These are phyloP conservation scores for Tetanocera ferruginea DNA, from an alignment of 2,888 invertebrate species.

Conservation along the genomic window DNA sequence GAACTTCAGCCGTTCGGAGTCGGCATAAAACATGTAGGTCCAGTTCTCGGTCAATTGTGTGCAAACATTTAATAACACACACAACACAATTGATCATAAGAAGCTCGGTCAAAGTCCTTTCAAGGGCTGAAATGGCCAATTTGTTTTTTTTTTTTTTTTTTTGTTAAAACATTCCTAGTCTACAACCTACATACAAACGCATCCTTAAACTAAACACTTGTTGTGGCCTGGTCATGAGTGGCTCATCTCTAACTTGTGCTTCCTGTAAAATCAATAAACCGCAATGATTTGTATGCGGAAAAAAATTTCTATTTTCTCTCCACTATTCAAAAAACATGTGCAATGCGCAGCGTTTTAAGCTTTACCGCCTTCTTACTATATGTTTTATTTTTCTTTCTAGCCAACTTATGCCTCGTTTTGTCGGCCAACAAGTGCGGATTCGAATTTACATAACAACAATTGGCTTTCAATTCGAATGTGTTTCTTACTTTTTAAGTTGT, in stretches of 20 bases:
- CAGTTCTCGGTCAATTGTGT: too few species aligned
- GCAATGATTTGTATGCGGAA: conserved; percentile 16
- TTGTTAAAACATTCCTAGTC: too few species aligned
- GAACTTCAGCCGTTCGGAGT: too few species aligned
- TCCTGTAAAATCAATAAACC: conserved; percentile 11
- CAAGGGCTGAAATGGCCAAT: too few species aligned
- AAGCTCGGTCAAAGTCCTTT: too few species aligned
- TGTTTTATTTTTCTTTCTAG: not conserved
- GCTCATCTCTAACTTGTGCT: not conserved
- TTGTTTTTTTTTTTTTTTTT: too few species aligned
- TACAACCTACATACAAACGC: too few species aligned
- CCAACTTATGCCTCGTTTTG: not conserved
- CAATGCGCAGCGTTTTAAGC: not conserved
- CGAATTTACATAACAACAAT: conserved; percentile 26
- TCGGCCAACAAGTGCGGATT: conserved; percentile 19
- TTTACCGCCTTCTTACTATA: not conserved
- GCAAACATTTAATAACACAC: too few species aligned
- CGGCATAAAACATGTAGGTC: too few species aligned
- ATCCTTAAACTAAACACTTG: too few species aligned
- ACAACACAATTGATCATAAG: too few species aligned
- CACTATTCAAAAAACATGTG: not conserved
- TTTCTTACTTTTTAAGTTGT: not conserved
- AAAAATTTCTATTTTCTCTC: not conserved
- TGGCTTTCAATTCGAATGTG: conserved; percentile 26
- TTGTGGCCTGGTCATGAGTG: too few species aligned